Evolutionary conservation across 2,113 vertebrate genomes (phyloP), one percentile per base, ranked within the genome.

Genomic region (Rhinopithecus roxellana): DNA sequence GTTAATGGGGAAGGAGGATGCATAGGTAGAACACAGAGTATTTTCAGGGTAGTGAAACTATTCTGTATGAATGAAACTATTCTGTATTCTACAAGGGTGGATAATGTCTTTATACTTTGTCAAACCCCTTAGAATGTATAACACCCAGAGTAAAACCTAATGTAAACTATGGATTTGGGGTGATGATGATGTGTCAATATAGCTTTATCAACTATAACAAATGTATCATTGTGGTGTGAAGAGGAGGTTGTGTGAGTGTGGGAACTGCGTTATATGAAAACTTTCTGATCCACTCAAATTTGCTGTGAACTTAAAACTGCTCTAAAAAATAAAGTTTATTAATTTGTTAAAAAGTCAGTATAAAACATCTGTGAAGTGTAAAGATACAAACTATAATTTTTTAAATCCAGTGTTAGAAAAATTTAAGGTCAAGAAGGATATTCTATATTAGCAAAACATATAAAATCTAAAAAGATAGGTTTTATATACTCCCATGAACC

Each of bases 381-480:
- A 91, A 35, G 43, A 22, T 23, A 72, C 27, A 92, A 82, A 72
- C 81, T 82, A 35, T 17, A 55, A 82, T 72, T 82, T 48, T 17
- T 72, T 72, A 72, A 72, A 82, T 35, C 27, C 61, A 40, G 38
- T 72, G 8, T 57, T 72, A 82, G 38, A 57, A 92, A 82, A 82
- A 74, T 25, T 43, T 23, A 92, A 57, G 67, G 38, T 82, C 79
- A 72, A 92, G 30, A 91, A 70, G 13, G n/a, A 87, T 45, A 48
- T 72, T 82, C 67, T 83, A 45, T 91, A 70, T 72, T 83, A 92
- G 69, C 67, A 88, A 88, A 69, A 90, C 9, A 59, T 92, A 70
- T 45, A 16, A 55, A 70, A 69, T 70, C 48, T 17, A 64, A 38
- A 78, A 69, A 90, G 10, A 14, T 14, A 69, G n/a, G 59, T 52